Evolutionary conservation across 2,113 vertebrate genomes (phyloP).

Genomic region (Hippoglossus stenolepis): DNA sequence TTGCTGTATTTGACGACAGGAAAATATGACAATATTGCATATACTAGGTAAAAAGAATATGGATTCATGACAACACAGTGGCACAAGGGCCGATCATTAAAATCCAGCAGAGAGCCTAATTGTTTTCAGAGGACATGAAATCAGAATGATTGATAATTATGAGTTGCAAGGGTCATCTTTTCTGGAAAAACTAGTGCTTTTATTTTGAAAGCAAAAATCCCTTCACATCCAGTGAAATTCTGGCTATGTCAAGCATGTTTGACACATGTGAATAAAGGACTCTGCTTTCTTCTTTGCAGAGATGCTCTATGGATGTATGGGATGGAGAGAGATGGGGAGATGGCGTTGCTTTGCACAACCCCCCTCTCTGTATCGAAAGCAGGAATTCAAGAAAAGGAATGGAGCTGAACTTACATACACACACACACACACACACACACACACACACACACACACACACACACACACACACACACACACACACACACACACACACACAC

Average conservation of each 20-base stretch:
- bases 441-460: too few species aligned
- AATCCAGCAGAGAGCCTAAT: too few species aligned
- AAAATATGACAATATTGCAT: too few species aligned
- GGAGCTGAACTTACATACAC: neutral
- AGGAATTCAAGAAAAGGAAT: conserved; percentile 11
- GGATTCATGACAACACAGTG: too few species aligned
- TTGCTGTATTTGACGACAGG: too few species aligned
- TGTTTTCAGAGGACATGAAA: too few species aligned
- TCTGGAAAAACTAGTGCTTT: conserved; percentile 29
- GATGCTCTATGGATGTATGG: conserved; percentile 51
- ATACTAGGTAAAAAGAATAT: too few species aligned
- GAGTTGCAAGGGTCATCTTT: neutral
- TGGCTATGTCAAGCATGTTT: conserved; percentile 23
- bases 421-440: conserved; percentile 8
- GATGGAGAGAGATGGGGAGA: conserved; percentile 25
- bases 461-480: too few species aligned
- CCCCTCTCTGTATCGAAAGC: conserved; percentile 11
- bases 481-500: too few species aligned
- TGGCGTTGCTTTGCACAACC: neutral
- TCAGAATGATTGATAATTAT: neutral
- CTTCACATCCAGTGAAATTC: conserved; percentile 42
- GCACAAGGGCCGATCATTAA: too few species aligned
- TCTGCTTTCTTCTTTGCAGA: conserved; percentile 48
- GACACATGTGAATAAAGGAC: conserved; percentile 37
- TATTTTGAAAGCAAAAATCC: conserved; percentile 65